Evolutionary conservation across 92 coral and sea anemone species (phyloP), one percentile per base, ranked within the genome.

Genomic region (Virgularia gustaviana): DNA sequence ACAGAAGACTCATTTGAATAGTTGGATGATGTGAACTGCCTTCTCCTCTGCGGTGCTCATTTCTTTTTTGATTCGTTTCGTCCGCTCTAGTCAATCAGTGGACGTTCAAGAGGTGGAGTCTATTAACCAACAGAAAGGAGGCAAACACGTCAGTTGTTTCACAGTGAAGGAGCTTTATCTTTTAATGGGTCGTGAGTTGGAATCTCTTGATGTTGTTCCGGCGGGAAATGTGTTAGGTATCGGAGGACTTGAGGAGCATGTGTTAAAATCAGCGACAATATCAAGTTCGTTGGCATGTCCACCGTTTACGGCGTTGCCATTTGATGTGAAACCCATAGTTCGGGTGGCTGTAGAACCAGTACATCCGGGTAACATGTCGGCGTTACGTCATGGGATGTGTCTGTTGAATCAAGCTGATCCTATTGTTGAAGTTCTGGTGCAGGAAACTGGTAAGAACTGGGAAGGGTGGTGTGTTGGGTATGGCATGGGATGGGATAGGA

Each of bases 331-430:
- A 11, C 99, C 99, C 1, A 94, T 94, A 38, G 99, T 94, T 19
- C 89, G 99, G 29, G 94, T 94, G 54, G 99, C 99, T 27, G 83
- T 94, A 44, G 99, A 94, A 51, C 99, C 99, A 7, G 84, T 87
- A 35, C 89, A 86, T 65, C 87, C 91, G 25, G 84, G 90, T 53
- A 91, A 94, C 81, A 87, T 94, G 86, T 91, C 96, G 2, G 95
- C 90, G 16, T 63, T 94, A 11, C 85, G 88, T 25, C 88, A 94
- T 54, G 99, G 99, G 53, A 87, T 94, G 85, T 82, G 96, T 61
- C 87, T 94, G 63, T 80, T 94, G 43, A 94, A 94, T 77, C 99
- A 94, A 78, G 99, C 99, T 9, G 99, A 94, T 54, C 99, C 99
- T 11, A 89, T 96, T 80, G 96, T 94, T 7, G 99, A 94, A 62